phyloP scores from a whole-genome alignment of 2,113 vertebrate genomes.

The Tonatia bakeri region DNA sequence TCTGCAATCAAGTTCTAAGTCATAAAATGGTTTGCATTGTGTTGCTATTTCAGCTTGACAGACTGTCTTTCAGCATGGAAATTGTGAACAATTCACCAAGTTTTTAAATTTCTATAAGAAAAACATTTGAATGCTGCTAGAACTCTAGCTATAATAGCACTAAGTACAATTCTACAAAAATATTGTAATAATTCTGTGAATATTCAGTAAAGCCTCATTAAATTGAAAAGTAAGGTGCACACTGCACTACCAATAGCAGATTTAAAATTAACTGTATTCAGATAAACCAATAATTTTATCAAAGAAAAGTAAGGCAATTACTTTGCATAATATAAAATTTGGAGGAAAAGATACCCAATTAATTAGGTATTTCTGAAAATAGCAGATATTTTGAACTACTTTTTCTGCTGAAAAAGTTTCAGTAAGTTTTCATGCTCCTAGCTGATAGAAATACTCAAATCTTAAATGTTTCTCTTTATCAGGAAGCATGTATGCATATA shows the following conservation, averaged over 20 bases:
- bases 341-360: neutral
- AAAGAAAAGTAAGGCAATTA: slow-evolving; percentile 58
- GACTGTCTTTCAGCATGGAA: slow-evolving; percentile 63
- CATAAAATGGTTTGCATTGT: slow-evolving; percentile 57
- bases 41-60: slow-evolving; percentile 74
- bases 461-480: slow-evolving; percentile 23
- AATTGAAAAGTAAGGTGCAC: slow-evolving; percentile 46
- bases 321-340: slow-evolving; percentile 55
- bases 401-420: slow-evolving; percentile 30
- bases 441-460: slow-evolving; percentile 21
- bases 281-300: slow-evolving; percentile 61
- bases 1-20: slow-evolving; percentile 74
- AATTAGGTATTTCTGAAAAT: slow-evolving; percentile 59
- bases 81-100: slow-evolving; percentile 73
- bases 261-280: slow-evolving; percentile 62
- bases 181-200: slow-evolving; percentile 59
- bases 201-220: slow-evolving; percentile 64
- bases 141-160: slow-evolving; percentile 46
- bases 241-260: neutral
- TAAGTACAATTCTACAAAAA: slow-evolving; percentile 59
- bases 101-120: slow-evolving; percentile 63
- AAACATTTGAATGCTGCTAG: slow-evolving; percentile 63
- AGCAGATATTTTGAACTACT: slow-evolving; percentile 46
- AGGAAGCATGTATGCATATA: neutral
- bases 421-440: slow-evolving; percentile 17